A percentile compares a stretch with the other conserved stretches of the same genome.
Evolutionary conservation across 2,113 vertebrate genomes (phyloP).

Genomic region (Otolemur garnettii): DNA sequence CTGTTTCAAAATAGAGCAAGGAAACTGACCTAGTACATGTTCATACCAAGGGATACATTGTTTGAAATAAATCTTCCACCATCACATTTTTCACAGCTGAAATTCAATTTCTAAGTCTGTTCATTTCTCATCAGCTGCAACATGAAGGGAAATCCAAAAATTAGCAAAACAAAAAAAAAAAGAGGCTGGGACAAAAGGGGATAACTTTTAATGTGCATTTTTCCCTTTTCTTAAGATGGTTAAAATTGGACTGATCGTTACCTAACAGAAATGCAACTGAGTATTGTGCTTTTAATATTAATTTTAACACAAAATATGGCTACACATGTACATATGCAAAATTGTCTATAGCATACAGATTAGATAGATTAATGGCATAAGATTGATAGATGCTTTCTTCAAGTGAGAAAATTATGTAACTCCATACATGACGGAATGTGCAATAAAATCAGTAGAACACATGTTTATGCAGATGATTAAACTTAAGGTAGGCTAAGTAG

Average conservation of each 20-base stretch:
- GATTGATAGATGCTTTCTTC: background rate
- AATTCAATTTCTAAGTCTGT: slow-evolving; percentile 2
- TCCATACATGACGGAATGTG: background rate
- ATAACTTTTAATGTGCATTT: background rate
- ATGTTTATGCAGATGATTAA: background rate
- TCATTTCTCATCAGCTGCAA: slow-evolving; percentile 38
- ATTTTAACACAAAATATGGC: background rate
- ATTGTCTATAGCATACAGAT: background rate
- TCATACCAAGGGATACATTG: background rate
- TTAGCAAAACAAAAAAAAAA: background rate
- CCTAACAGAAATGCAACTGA: background rate
- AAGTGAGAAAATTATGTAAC: background rate
- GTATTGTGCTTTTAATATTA: background rate
- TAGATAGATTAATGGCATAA: background rate
- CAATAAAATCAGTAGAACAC: background rate
- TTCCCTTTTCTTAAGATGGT: background rate
- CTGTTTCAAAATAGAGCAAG: slow-evolving; percentile 73
- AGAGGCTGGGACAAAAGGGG: background rate
- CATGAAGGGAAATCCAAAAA: slow-evolving; percentile 45
- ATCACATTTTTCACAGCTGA: slow-evolving; percentile 10
- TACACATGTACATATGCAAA: background rate
- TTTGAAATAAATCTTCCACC: slow-evolving; percentile 71
- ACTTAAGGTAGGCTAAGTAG: background rate
- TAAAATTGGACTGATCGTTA: slow-evolving; percentile 42
- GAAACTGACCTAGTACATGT: slow-evolving; percentile 69